Evolutionary conservation across 2,888 invertebrate species (phyloP).

Genomic region (Drosophila helvetica): DNA sequence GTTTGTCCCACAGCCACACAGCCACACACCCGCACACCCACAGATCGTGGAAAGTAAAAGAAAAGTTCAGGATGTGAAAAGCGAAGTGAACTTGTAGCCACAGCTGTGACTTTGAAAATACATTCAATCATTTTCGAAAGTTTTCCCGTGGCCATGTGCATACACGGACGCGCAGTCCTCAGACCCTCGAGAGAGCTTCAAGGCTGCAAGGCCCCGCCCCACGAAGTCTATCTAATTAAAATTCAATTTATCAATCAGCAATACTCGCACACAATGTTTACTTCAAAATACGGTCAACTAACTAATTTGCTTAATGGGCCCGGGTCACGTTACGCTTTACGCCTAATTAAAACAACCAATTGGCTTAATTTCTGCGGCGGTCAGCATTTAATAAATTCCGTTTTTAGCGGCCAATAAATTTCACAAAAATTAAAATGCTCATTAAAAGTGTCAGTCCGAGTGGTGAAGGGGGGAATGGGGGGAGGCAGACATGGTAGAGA

Average conservation of each 20-base stretch:
- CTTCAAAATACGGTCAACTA: slow-evolving; percentile 12
- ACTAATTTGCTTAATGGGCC: slow-evolving; percentile 55
- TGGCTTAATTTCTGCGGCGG: slow-evolving; percentile 61
- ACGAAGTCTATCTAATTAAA: slow-evolving; percentile 28
- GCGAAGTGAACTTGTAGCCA: slow-evolving; percentile 40
- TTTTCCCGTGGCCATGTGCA: slow-evolving; percentile 17
- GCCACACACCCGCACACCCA: slow-evolving; percentile 2
- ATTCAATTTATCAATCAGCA: slow-evolving; percentile 36
- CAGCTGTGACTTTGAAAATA: slow-evolving; percentile 67
- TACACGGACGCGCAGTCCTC: slow-evolving; percentile 30
- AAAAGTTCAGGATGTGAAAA: slow-evolving; percentile 34
- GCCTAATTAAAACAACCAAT: slow-evolving; percentile 65
- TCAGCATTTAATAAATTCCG: slow-evolving; percentile 58
- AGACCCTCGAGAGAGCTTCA: neutral
- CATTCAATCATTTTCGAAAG: slow-evolving; percentile 65
- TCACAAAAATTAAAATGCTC: slow-evolving; percentile 28
- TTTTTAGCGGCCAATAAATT: slow-evolving; percentile 21
- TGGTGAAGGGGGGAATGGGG: neutral
- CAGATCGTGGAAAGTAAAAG: slow-evolving; percentile 15
- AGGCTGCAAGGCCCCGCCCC: neutral
- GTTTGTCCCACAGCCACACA: slow-evolving; percentile 26
- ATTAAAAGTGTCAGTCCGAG: slow-evolving; percentile 15
- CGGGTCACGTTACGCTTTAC: slow-evolving; percentile 46
- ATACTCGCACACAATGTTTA: slow-evolving; percentile 35
- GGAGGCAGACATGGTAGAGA: too few relatives aligned